A percentile compares a stretch with the other conserved stretches of the same genome.
phyloP scores from a whole-genome alignment of 1,140 invertebrate genomes.

The Lucilia sericata region DNA sequence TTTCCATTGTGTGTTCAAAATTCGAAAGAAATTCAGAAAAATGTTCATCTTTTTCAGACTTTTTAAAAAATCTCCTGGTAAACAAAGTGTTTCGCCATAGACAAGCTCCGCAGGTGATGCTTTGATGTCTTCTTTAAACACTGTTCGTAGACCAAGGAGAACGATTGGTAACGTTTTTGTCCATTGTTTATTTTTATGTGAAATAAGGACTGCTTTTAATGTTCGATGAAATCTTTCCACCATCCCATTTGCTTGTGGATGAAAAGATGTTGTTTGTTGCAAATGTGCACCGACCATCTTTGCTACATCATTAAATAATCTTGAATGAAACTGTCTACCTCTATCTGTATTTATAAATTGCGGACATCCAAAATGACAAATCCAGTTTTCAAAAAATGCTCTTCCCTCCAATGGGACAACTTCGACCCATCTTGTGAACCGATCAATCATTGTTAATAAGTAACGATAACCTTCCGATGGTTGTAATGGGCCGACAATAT shows the following conservation, averaged over 20 bases:
- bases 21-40: too few species aligned
- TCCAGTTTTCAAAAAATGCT: too few species aligned
- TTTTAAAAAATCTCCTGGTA: slow-evolving; percentile 30
- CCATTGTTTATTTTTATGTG: background rate
- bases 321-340: too few species aligned
- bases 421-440: slow-evolving; percentile 44
- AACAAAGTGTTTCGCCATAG: background rate
- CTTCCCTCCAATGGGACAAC: slow-evolving; percentile 57
- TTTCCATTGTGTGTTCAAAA: too few species aligned
- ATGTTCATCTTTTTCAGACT: too few species aligned
- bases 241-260: slow-evolving; percentile 49
- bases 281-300: too few species aligned
- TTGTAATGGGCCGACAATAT: too few species aligned
- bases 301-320: too few species aligned
- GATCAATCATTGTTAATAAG: too few species aligned
- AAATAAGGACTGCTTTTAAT: slow-evolving; percentile 50
- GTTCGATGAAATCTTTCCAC: slow-evolving; percentile 59
- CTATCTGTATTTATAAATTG: background rate
- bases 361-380: slow-evolving; percentile 54
- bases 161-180: background rate
- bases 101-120: slow-evolving; percentile 15
- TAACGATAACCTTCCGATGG: too few species aligned
- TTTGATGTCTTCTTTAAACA: slow-evolving; percentile 17
- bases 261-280: too few species aligned
- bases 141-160: slow-evolving; percentile 5